Percentiles rank a stretch among this genome's conserved stretches.
Evolutionary conservation across 2,888 invertebrate genomes (phyloP).

Genomic region (Eupithecia insigniata): DNA sequence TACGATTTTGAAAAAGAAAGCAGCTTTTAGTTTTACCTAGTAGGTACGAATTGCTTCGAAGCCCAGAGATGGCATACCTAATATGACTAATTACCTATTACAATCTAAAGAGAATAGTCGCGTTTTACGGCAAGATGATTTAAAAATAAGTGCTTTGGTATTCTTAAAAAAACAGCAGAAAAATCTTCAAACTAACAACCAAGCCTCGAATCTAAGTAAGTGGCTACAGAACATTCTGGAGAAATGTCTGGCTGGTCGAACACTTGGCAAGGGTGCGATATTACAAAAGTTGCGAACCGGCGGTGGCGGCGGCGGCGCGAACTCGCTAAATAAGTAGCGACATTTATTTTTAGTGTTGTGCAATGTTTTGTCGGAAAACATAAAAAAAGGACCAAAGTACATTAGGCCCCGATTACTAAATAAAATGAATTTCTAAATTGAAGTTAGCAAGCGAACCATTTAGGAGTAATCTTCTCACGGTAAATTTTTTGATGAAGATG

Average conservation of each 20-base stretch:
- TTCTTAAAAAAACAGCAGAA: background rate
- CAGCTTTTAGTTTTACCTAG: background rate
- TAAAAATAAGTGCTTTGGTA: too few relatives aligned
- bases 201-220: background rate
- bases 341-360: conserved; percentile 30
- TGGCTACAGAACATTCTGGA: conserved; percentile 22
- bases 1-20: too few relatives aligned
- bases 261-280: conserved; percentile 39
- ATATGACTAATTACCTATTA: too few relatives aligned
- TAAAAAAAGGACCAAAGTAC: background rate
- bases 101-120: too few relatives aligned
- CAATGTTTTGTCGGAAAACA: conserved; percentile 16
- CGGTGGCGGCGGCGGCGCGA: too few relatives aligned
- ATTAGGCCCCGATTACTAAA: background rate
- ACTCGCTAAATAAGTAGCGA: conserved; percentile 31
- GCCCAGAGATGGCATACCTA: too few relatives aligned
- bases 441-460: background rate
- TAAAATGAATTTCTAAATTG: background rate
- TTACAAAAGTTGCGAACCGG: conserved; percentile 45
- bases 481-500: too few relatives aligned
- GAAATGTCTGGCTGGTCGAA: conserved; percentile 29
- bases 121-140: too few relatives aligned
- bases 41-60: background rate
- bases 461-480: too few relatives aligned
- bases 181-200: conserved; percentile 1